Percentiles rank a stretch among this genome's conserved stretches.
These are phyloP conservation scores for Nesogale talazaci DNA, from an alignment of 2,113 vertebrate genomes.

Conservation along the genomic window DNA sequence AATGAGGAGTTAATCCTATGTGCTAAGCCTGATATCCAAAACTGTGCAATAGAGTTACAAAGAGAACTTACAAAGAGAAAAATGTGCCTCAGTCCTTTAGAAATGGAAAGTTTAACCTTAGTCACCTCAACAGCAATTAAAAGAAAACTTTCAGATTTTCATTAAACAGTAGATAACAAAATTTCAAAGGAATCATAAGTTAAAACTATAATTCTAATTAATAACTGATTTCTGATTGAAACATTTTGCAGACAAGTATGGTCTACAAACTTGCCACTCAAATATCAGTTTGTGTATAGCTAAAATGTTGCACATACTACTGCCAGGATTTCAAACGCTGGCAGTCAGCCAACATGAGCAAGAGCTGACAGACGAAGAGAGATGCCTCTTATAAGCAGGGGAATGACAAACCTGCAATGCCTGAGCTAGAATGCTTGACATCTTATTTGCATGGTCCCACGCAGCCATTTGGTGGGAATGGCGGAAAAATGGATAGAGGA, in stretches of 20 bases:
- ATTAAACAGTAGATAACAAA: not conserved
- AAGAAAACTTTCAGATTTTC: not conserved
- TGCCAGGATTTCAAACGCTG: not conserved
- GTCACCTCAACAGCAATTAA: not conserved
- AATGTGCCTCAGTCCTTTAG: not conserved
- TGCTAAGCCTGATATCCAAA: not conserved
- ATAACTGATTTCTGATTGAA: not conserved
- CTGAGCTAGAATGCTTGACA: too few relatives aligned
- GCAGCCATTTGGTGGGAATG: too few relatives aligned
- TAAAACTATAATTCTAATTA: not conserved
- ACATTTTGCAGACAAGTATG: not conserved
- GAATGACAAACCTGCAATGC: too few relatives aligned
- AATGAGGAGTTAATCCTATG: not conserved
- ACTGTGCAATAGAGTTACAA: too few relatives aligned
- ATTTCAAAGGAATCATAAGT: not conserved
- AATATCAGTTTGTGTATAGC: not conserved
- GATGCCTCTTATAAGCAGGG: too few relatives aligned
- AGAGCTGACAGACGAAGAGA: too few relatives aligned
- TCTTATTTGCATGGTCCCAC: too few relatives aligned
- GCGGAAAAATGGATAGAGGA: too few relatives aligned
- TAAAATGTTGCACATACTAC: not conserved
- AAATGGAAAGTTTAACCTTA: not conserved
- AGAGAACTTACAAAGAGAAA: not conserved
- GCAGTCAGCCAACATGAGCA: too few relatives aligned
- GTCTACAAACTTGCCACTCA: not conserved